Evolutionary conservation across 2,797 vertebrate genomes (phyloP).

Genomic region (Sebastes matsubarae): DNA sequence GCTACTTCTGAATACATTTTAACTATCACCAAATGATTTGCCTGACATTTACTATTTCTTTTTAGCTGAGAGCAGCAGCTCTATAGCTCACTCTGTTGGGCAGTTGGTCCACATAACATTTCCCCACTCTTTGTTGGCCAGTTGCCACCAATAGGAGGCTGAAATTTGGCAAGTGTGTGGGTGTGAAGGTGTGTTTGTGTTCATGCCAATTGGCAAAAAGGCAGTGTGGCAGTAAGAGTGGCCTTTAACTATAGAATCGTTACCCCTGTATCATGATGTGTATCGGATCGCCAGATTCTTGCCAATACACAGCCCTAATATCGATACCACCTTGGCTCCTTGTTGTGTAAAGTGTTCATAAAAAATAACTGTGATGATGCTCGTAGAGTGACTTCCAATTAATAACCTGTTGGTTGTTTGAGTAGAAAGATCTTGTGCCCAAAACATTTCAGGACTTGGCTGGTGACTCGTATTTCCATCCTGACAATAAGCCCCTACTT

Average conservation of each 20-base stretch:
- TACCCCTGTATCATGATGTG: no score
- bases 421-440: neutral
- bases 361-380: neutral
- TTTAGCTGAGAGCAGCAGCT: neutral
- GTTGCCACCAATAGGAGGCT: neutral
- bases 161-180: neutral
- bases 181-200: neutral
- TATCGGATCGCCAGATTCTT: rapidly evolving
- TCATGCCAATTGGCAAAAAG: neutral
- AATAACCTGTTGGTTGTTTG: neutral
- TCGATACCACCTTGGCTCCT: neutral
- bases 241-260: neutral
- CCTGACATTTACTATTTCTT: neutral
- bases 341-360: neutral
- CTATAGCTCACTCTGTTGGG: neutral
- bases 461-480: neutral
- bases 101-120: neutral
- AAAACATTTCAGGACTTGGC: neutral
- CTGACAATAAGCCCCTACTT: neutral
- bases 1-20: neutral
- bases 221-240: neutral
- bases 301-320: no score
- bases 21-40: neutral
- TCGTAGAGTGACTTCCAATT: neutral
- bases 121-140: neutral